Conservation (phyloP, 2,113 vertebrate species). For the Macrotus californicus region DNA sequence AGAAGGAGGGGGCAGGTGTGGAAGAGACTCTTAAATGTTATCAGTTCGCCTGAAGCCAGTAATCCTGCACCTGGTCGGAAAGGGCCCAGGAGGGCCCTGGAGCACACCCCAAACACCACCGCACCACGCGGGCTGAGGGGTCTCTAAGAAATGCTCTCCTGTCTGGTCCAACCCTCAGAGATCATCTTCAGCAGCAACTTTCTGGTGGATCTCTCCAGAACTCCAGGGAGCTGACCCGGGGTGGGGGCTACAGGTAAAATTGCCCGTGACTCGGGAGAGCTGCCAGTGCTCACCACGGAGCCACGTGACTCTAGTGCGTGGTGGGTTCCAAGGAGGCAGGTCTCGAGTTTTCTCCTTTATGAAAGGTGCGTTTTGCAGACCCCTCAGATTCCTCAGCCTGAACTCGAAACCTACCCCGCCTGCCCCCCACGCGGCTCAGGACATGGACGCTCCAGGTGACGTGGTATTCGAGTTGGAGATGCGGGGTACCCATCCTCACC, state of each 20-base stretch:
- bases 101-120: not conserved
- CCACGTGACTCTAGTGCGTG: fast-evolving
- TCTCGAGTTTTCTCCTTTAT: not conserved
- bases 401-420: not conserved
- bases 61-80: not conserved
- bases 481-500: fast-evolving
- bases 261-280: fast-evolving
- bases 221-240: not conserved
- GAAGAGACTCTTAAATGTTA: not conserved
- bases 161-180: not conserved
- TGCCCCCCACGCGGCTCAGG: not conserved
- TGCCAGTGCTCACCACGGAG: fast-evolving
- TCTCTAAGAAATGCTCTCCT: not conserved
- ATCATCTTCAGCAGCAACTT: not conserved
- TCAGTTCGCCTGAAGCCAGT: not conserved
- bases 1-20: not conserved
- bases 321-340: fast-evolving
- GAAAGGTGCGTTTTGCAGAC: not conserved
- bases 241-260: not conserved
- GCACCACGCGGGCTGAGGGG: not conserved
- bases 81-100: not conserved
- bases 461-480: not conserved
- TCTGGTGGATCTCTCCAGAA: not conserved
- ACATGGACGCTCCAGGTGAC: not conserved
- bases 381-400: not conserved